Evolutionary conservation across 2,113 vertebrate species (phyloP).

Genomic region (Capreolus pygargus): DNA sequence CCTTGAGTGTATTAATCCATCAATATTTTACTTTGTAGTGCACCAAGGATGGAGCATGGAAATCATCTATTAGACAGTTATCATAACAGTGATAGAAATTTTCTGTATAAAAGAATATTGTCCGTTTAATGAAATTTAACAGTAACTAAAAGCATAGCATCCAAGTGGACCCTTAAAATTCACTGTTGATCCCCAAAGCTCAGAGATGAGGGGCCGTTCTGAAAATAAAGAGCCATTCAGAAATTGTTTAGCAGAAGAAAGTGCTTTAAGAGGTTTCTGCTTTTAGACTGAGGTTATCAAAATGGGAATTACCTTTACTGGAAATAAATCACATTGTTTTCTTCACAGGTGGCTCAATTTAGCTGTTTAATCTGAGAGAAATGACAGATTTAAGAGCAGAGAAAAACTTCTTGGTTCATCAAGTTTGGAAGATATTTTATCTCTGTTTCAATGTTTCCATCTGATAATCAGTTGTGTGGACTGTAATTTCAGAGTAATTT

Average conservation of each 20-base stretch:
- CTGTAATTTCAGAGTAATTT: conserved; percentile 72
- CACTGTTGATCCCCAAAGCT: not conserved
- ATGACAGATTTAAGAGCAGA: conserved; percentile 53
- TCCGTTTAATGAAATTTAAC: conserved; percentile 1
- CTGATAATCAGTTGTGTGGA: conserved; percentile 61
- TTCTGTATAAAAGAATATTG: not conserved
- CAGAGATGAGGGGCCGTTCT: not conserved
- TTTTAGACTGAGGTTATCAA: conserved; percentile 34
- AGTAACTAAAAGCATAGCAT: not conserved
- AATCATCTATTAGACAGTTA: not conserved
- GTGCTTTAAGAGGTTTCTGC: not conserved
- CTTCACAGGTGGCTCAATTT: conserved; percentile 55
- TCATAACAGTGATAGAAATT: not conserved
- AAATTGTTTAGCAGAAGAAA: conserved; percentile 15
- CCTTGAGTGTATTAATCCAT: not conserved
- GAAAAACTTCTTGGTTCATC: conserved; percentile 40
- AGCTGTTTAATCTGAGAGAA: conserved; percentile 71
- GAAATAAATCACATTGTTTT: conserved; percentile 60
- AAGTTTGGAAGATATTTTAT: conserved; percentile 50
- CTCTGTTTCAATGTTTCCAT: conserved; percentile 22
- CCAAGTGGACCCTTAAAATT: not conserved
- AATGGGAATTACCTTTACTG: conserved; percentile 46
- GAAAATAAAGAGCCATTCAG: not conserved
- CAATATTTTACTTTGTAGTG: not conserved
- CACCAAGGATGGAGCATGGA: not conserved